Evolutionary conservation across 1,140 invertebrate species (phyloP).

Genomic region (Bombus waltoni): DNA sequence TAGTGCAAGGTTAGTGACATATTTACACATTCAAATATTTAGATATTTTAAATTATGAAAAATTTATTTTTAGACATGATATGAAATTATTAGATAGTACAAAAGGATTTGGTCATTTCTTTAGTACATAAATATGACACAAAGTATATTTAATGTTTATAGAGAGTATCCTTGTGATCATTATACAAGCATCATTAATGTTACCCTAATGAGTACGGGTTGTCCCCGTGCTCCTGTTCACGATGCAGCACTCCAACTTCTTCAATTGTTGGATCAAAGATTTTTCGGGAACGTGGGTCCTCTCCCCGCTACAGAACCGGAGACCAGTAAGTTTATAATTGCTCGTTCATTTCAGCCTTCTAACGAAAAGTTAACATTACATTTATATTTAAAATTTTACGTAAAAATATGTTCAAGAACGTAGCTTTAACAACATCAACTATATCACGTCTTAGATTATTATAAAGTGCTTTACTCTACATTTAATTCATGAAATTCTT

Average conservation of each 20-base stretch:
- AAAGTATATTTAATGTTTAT: slow-evolving; percentile 62
- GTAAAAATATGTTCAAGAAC: not conserved
- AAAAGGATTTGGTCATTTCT: not conserved
- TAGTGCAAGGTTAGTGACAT: slow-evolving; percentile 89
- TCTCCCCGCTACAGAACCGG: slow-evolving; percentile 87
- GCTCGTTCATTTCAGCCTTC: not conserved
- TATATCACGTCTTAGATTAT: not conserved
- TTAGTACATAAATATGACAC: slow-evolving; percentile 2
- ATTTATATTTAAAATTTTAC: not conserved
- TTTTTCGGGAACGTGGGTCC: slow-evolving; percentile 94
- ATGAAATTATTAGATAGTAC: slow-evolving; percentile 28
- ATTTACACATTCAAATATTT: not conserved
- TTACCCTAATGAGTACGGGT: slow-evolving; percentile 97
- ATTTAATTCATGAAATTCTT: slow-evolving; percentile 81
- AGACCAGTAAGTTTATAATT: slow-evolving; percentile 83
- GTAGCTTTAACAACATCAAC: not conserved
- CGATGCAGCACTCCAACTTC: slow-evolving; percentile 95
- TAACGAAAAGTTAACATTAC: not conserved
- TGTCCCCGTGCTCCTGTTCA: slow-evolving; percentile 95
- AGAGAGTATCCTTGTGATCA: slow-evolving; percentile 99
- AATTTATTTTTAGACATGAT: slow-evolving; percentile 19
- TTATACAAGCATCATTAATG: slow-evolving; percentile 98
- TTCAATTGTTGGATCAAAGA: slow-evolving; percentile 96
- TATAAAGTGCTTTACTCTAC: slow-evolving; percentile 44
- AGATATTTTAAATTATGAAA: slow-evolving; percentile 11